Conservation (phyloP, 1,140 invertebrate species). For the Drosophila pallidifrons region DNA sequence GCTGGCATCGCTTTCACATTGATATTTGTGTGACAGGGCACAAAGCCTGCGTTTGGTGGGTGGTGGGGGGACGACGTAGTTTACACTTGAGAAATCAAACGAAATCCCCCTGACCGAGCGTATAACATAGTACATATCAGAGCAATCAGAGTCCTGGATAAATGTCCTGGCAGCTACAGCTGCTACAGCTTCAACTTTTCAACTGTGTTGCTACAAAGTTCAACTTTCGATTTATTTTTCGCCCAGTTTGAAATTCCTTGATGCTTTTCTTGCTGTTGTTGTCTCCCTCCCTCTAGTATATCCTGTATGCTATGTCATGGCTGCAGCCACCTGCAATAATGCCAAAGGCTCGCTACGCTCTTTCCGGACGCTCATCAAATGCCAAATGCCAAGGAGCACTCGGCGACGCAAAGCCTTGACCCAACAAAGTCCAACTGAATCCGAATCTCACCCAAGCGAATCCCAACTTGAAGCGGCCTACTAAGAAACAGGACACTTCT, state of each 20-base stretch:
- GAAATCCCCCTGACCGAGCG: slow-evolving; percentile 46
- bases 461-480: slow-evolving; percentile 16
- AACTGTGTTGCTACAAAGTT: slow-evolving; percentile 43
- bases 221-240: slow-evolving; percentile 73
- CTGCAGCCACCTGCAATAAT: slow-evolving; percentile 50
- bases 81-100: slow-evolving; percentile 82
- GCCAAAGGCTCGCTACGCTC: slow-evolving; percentile 38
- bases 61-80: slow-evolving; percentile 22
- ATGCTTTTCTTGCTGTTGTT: slow-evolving; percentile 57
- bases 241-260: slow-evolving; percentile 63
- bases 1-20: slow-evolving; percentile 57
- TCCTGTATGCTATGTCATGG: slow-evolving; percentile 23
- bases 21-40: slow-evolving; percentile 69
- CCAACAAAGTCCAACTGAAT: slow-evolving; percentile 31
- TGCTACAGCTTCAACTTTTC: not conserved
- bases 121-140: slow-evolving; percentile 21
- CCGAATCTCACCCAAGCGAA: not conserved
- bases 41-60: slow-evolving; percentile 33
- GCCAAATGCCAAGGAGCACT: slow-evolving; percentile 60
- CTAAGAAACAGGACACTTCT: slow-evolving; percentile 16
- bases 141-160: slow-evolving; percentile 54
- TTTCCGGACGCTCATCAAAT: slow-evolving; percentile 63
- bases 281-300: not conserved
- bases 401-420: slow-evolving; percentile 69
- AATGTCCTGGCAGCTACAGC: slow-evolving; percentile 67